Base-by-base conservation (phyloP, 1,140 invertebrate genomes). In the Philotrypesis tridentata region DNA sequence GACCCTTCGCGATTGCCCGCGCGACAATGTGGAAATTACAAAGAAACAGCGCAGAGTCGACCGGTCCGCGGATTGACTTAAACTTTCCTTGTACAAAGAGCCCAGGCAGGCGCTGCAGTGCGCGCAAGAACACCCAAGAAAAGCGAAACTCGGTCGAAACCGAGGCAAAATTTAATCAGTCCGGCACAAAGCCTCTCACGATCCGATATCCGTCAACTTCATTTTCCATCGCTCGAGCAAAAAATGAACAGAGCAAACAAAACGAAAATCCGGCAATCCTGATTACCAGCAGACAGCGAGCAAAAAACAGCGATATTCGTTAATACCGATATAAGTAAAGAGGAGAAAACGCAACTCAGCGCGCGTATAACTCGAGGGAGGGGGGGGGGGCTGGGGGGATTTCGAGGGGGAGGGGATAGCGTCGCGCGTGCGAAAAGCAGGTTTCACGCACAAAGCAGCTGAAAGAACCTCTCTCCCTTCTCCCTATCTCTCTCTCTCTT, bases 401-500 rank as follows among this genome's bases (percentile, higher is more conserved):
- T n/a, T 17, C 4, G 48, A 0, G 5, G 0, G 48, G 17, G 48
- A 55, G 48, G 9, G 9, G 33, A 37, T n/a, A n/a, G n/a, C n/a
- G n/a, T 43, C 40, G 77, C 29, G 29, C 25, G 12, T 21, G 70
- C n/a, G 31, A n/a, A 73, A 74, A 80, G 33, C 71, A 80, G 71
- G 60, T 80, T 80, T 55, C 60, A 48, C 25, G 9, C 37, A 74
- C 40, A 80, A 80, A 73, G 17, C 29, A 25, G 23, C 68, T 23
- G 23, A 40, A 21, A 79, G 40, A 55, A 21, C 40, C 14, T 31
- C 43, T 74, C 72, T 77, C 37, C 25, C 29, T 63, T 75, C 55
- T 31, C 29, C 61, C 14, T 29, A 23, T 33, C 27, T 73, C 37
- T 40, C 67, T 68, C 61, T 25, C 43, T 11, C 12, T n/a, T 73